These are phyloP conservation scores for Deilephila porcellus DNA, from an alignment of 2,888 invertebrate genomes.

Conservation along the genomic window DNA sequence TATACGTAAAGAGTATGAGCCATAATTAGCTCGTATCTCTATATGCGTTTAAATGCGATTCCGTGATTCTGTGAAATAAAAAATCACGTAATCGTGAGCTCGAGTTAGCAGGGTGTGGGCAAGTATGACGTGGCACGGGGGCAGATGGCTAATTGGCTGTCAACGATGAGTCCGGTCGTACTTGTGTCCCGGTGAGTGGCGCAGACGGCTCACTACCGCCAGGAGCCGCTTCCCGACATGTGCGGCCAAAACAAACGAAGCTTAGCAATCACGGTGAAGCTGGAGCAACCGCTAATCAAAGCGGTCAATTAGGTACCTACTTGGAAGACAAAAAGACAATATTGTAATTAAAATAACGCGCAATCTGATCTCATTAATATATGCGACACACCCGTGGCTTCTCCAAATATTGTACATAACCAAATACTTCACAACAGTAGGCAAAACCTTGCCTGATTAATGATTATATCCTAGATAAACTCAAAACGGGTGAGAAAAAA, in stretches of 20 bases:
- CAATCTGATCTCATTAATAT: too few species aligned
- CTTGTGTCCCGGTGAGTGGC: slow-evolving; percentile 57
- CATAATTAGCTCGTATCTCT: slow-evolving; percentile 46
- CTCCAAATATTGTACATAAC: too few species aligned
- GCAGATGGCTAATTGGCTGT: slow-evolving; percentile 80
- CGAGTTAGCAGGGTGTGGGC: slow-evolving; percentile 57
- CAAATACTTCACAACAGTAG: too few species aligned
- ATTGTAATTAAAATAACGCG: too few species aligned
- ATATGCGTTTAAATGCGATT: slow-evolving; percentile 51
- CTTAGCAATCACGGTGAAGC: slow-evolving; percentile 18
- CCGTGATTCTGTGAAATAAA: slow-evolving; percentile 79
- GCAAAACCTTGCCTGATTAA: too few species aligned
- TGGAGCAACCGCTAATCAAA: background rate
- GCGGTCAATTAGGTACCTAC: background rate
- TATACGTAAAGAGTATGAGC: slow-evolving; percentile 54
- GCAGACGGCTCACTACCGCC: slow-evolving; percentile 55
- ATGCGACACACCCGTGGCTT: too few species aligned
- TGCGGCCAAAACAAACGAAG: slow-evolving; percentile 58
- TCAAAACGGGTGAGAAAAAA: too few species aligned
- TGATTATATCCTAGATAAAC: too few species aligned
- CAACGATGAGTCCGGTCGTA: slow-evolving; percentile 73
- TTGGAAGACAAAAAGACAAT: too few species aligned
- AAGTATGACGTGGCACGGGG: slow-evolving; percentile 51
- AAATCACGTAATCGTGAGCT: slow-evolving; percentile 73
- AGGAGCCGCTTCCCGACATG: slow-evolving; percentile 54